Percentiles rank a stretch among this genome's conserved stretches.
These are phyloP conservation scores for Pedicia rivosa DNA, from an alignment of 2,888 invertebrate genomes.

Conservation along the genomic window DNA sequence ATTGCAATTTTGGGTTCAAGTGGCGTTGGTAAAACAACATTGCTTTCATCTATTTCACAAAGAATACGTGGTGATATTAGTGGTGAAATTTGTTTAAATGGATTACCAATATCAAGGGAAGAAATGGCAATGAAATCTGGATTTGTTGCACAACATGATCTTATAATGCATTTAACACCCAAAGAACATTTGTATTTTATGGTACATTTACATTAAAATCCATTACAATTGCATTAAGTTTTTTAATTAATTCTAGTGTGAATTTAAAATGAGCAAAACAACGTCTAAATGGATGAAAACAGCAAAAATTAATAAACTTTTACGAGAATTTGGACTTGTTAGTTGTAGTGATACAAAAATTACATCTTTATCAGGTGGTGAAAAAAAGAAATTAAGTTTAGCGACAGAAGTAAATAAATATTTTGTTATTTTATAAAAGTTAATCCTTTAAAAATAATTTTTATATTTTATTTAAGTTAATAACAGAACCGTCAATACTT, in stretches of 20 bases:
- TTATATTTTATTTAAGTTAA: conserved; percentile 47
- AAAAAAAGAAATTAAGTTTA: conserved; percentile 69
- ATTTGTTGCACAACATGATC: conserved; percentile 75
- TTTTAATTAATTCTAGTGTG: conserved; percentile 37
- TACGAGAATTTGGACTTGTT: conserved; percentile 48
- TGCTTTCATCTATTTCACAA: conserved; percentile 56
- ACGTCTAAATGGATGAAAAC: conserved; percentile 28
- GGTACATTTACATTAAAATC: conserved; percentile 35
- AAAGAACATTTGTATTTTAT: conserved; percentile 74
- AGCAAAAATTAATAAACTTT: conserved; percentile 22
- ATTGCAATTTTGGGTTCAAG: conserved; percentile 63
- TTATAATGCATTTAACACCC: conserved; percentile 64
- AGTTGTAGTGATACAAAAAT: conserved; percentile 56
- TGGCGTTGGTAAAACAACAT: conserved; percentile 62
- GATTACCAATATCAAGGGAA: conserved; percentile 41
- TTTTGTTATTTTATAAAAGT: no score
- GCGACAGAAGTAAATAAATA: no score
- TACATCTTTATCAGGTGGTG: conserved; percentile 74
- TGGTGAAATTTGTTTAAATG: conserved; percentile 57
- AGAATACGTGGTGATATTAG: conserved; percentile 44
- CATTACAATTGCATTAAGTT: conserved; percentile 1
- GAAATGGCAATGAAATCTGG: conserved; percentile 61
- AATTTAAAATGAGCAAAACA: conserved; percentile 54
- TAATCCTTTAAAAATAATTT: no score
- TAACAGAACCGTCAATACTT: conserved; percentile 74